Evolutionary conservation across 2,113 vertebrate genomes (phyloP).

Genomic region (Trinectes maculatus): DNA sequence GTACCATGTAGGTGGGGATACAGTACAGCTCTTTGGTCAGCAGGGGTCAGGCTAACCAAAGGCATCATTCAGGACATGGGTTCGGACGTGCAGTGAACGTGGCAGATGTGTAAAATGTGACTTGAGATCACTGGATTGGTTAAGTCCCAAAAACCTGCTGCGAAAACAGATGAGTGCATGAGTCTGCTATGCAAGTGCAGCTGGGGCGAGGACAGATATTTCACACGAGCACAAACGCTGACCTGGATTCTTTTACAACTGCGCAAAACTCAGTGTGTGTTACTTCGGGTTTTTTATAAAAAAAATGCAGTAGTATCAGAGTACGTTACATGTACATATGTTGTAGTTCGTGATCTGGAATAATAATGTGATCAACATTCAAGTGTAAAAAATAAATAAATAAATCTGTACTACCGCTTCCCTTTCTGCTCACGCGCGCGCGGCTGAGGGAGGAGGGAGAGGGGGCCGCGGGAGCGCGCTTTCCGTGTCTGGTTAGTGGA

Average conservation of each 20-base stretch:
- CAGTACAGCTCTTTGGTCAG: slow-evolving; percentile 43
- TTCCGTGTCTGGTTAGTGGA: slow-evolving; percentile 80
- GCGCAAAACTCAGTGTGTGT: no score
- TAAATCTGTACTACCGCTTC: slow-evolving; percentile 31
- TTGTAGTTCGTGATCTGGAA: not conserved
- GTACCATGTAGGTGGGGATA: no score
- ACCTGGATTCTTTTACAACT: no score
- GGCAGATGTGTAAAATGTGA: slow-evolving; percentile 68
- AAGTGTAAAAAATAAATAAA: no score
- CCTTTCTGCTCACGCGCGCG: slow-evolving; percentile 63
- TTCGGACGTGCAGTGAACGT: slow-evolving; percentile 62
- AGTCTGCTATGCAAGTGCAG: slow-evolving; percentile 41
- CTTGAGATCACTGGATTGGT: slow-evolving; percentile 41
- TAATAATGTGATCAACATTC: no score
- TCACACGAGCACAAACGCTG: slow-evolving; percentile 6
- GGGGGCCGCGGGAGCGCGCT: slow-evolving; percentile 73
- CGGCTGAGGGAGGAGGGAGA: slow-evolving; percentile 11
- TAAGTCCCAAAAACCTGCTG: slow-evolving; percentile 23
- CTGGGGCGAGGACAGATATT: slow-evolving; percentile 23
- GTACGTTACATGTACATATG: not conserved
- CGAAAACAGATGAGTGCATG: slow-evolving; percentile 28
- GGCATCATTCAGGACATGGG: not conserved
- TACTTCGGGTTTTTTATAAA: no score
- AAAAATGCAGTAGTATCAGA: no score
- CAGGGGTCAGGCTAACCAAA: slow-evolving; percentile 65